phyloP scores from a whole-genome alignment of 2,888 invertebrate species.

The Acleris cristana region DNA sequence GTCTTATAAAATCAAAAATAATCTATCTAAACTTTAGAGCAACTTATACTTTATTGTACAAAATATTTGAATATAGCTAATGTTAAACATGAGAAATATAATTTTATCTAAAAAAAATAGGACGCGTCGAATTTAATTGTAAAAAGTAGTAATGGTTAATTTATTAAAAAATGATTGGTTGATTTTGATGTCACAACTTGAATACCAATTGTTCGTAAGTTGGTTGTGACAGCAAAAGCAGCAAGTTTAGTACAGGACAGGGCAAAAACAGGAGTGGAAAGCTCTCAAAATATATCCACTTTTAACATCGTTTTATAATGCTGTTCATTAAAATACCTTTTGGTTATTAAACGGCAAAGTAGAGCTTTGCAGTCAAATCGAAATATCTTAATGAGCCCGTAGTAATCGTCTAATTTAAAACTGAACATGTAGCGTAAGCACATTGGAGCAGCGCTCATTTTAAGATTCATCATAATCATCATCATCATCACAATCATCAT shows the following conservation, averaged over 20 bases:
- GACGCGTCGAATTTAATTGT: slow-evolving; percentile 50
- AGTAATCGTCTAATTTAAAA: too few species aligned
- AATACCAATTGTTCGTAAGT: slow-evolving; percentile 29
- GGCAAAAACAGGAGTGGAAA: background rate
- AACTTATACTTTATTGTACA: slow-evolving; percentile 63
- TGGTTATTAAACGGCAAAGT: too few species aligned
- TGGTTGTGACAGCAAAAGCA: slow-evolving; percentile 51
- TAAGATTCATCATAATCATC: too few species aligned
- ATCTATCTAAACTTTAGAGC: slow-evolving; percentile 62
- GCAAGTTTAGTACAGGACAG: slow-evolving; percentile 42
- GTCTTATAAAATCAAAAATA: slow-evolving; percentile 74
- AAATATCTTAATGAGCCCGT: too few species aligned
- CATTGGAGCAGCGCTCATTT: too few species aligned
- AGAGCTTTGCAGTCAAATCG: too few species aligned
- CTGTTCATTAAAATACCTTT: background rate
- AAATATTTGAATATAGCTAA: slow-evolving; percentile 55
- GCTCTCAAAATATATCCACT: background rate
- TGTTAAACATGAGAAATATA: slow-evolving; percentile 53
- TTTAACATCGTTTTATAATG: background rate
- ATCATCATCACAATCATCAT: too few species aligned
- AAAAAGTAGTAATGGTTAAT: slow-evolving; percentile 45
- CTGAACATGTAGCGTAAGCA: too few species aligned
- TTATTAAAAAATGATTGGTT: slow-evolving; percentile 50
- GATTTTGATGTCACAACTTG: slow-evolving; percentile 49
- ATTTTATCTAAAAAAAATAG: slow-evolving; percentile 57